phyloP scores from a whole-genome alignment of 2,888 invertebrate genomes.

The Crocallis elinguaria region DNA sequence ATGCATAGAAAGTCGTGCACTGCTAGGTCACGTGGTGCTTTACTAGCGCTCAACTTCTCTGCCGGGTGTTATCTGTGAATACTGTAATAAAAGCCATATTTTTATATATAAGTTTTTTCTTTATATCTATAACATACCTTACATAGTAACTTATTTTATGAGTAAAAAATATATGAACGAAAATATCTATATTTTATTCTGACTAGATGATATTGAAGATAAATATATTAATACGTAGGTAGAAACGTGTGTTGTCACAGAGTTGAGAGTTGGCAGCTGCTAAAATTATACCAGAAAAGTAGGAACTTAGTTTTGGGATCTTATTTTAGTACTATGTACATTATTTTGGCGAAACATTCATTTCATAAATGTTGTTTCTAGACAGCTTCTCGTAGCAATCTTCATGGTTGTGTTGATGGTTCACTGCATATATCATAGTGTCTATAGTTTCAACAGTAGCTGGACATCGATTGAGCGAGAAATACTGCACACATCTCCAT shows the following conservation, averaged over 20 bases:
- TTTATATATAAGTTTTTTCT: conserved; percentile 31
- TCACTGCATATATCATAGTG: conserved; percentile 76
- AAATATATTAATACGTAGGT: conserved; percentile 42
- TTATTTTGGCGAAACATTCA: conserved; percentile 71
- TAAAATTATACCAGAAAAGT: conserved; percentile 26
- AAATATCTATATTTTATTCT: conserved; percentile 55
- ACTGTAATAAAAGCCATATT: conserved; percentile 33
- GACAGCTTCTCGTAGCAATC: conserved; percentile 77
- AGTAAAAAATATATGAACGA: conserved; percentile 47
- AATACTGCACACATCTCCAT: conserved; percentile 82
- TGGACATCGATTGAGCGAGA: conserved; percentile 80
- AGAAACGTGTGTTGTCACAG: conserved; percentile 45
- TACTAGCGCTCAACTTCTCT: too few species aligned
- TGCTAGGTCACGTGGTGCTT: too few species aligned
- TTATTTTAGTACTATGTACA: conserved; percentile 47
- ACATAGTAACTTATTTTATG: conserved; percentile 16
- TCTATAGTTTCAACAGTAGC: conserved; percentile 82
- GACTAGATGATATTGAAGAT: conserved; percentile 64
- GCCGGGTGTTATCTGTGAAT: conserved; percentile 7
- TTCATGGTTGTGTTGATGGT: conserved; percentile 81
- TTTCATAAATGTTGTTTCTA: conserved; percentile 80
- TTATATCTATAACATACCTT: conserved; percentile 26
- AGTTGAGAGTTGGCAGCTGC: conserved; percentile 32
- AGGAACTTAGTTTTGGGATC: conserved; percentile 40
- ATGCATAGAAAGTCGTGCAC: too few species aligned